Conservation (phyloP, 2,888 invertebrate genomes). For the Dynastes tityus region DNA sequence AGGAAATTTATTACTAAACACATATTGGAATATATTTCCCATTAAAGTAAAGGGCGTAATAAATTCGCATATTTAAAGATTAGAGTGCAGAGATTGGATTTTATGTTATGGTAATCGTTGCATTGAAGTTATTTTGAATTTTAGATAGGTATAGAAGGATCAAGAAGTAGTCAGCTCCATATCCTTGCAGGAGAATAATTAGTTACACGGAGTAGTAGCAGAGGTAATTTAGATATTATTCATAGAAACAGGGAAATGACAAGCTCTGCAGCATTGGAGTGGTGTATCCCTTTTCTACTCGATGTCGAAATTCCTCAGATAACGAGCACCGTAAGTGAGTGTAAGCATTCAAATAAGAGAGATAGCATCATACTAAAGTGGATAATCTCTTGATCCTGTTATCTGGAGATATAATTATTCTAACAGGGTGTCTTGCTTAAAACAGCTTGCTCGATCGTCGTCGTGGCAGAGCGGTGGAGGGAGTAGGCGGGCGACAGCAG, state of each 20-base stretch:
- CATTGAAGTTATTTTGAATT: slow-evolving; percentile 41
- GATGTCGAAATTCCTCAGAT: slow-evolving; percentile 62
- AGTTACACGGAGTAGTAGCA: slow-evolving; percentile 45
- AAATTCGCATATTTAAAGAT: slow-evolving; percentile 35
- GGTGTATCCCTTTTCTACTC: slow-evolving; percentile 44
- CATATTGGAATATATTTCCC: neutral
- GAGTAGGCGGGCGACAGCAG: slow-evolving; percentile 57
- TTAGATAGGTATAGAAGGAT: slow-evolving; percentile 49
- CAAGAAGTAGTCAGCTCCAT: slow-evolving; percentile 49
- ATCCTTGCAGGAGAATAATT: slow-evolving; percentile 47
- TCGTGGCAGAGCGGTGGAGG: slow-evolving; percentile 49
- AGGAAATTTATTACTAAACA: neutral
- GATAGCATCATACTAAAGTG: slow-evolving; percentile 69
- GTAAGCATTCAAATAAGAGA: slow-evolving; percentile 63
- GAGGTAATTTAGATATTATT: slow-evolving; percentile 63
- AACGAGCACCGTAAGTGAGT: slow-evolving; percentile 59
- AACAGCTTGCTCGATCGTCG: slow-evolving; percentile 70
- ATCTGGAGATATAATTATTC: slow-evolving; percentile 72
- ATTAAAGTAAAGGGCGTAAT: slow-evolving; percentile 9
- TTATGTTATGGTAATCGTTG: slow-evolving; percentile 44
- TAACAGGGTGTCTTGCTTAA: slow-evolving; percentile 71
- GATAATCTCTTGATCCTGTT: slow-evolving; percentile 72
- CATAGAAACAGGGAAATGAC: slow-evolving; percentile 56
- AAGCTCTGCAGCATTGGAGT: slow-evolving; percentile 37
- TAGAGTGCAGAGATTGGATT: slow-evolving; percentile 32